A percentile compares a stretch with the other conserved stretches of the same genome.
phyloP scores from a whole-genome alignment of 1,140 invertebrate species.

The Lepidurus arcticus region DNA sequence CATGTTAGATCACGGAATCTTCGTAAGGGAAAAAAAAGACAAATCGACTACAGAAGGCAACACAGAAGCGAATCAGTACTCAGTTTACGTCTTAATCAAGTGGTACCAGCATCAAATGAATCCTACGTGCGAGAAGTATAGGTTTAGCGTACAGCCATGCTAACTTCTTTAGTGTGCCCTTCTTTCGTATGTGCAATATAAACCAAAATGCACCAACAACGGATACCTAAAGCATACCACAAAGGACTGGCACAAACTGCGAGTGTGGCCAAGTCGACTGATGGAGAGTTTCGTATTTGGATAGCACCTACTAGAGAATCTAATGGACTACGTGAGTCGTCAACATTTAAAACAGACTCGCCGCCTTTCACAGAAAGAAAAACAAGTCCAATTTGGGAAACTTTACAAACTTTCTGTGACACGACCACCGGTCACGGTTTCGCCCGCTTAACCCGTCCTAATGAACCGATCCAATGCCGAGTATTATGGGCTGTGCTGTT shows the following conservation, averaged over 20 bases:
- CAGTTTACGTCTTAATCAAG: background rate
- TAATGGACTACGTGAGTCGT: background rate
- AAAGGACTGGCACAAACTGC: too few species aligned
- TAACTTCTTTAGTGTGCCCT: too few species aligned
- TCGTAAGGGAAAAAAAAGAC: background rate
- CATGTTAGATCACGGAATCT: slow-evolving; percentile 1
- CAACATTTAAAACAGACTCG: background rate
- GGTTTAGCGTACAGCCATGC: too few species aligned
- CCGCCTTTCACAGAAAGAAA: background rate
- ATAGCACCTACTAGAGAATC: background rate
- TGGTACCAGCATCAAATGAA: background rate
- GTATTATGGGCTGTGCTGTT: slow-evolving; percentile 23
- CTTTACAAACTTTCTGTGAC: background rate
- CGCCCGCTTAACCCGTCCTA: background rate
- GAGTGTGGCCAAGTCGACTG: too few species aligned
- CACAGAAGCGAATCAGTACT: background rate
- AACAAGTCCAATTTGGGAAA: background rate
- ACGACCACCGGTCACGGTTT: slow-evolving; percentile 31
- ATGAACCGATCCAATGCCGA: slow-evolving; percentile 8
- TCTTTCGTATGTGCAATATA: too few species aligned
- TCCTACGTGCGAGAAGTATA: too few species aligned
- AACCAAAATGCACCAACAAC: too few species aligned
- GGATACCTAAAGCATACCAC: too few species aligned
- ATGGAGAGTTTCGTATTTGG: too few species aligned
- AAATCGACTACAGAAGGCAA: background rate